These are phyloP conservation scores for Catocala sponsa DNA, from an alignment of 2,888 invertebrate species.

Conservation along the genomic window DNA sequence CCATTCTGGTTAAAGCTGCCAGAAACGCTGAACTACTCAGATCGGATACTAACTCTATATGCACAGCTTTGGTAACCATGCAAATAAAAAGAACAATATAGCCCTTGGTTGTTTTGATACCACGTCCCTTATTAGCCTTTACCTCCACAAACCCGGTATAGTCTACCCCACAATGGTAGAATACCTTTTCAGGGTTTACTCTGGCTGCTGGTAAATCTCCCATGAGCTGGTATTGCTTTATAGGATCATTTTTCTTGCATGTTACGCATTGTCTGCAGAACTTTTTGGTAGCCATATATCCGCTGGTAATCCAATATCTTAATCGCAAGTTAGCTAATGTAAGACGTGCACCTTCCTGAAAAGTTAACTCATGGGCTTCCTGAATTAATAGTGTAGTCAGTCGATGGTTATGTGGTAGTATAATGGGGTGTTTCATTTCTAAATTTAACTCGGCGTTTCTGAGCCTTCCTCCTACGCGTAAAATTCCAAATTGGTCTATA, in stretches of 20 bases:
- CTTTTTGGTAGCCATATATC: no score
- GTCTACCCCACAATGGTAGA: background rate
- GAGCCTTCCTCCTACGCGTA: no score
- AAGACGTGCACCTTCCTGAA: no score
- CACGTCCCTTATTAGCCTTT: background rate
- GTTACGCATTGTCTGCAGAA: background rate
- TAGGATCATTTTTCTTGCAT: background rate
- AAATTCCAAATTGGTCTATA: no score
- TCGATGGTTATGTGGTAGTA: no score
- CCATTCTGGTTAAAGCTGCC: conserved; percentile 5
- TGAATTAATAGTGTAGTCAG: no score
- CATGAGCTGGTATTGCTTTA: background rate
- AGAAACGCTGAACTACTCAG: background rate
- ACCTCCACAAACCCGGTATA: background rate
- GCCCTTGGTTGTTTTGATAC: background rate
- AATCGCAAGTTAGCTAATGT: no score
- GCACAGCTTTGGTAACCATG: background rate
- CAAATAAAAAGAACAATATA: background rate
- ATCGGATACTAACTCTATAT: background rate
- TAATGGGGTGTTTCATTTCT: no score
- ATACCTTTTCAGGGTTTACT: conserved; percentile 1
- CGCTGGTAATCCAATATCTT: no score
- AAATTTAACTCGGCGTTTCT: no score
- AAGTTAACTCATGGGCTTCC: no score
- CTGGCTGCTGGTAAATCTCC: background rate